phyloP scores from a whole-genome alignment of 2,888 invertebrate genomes.

The Andricus curvator region DNA sequence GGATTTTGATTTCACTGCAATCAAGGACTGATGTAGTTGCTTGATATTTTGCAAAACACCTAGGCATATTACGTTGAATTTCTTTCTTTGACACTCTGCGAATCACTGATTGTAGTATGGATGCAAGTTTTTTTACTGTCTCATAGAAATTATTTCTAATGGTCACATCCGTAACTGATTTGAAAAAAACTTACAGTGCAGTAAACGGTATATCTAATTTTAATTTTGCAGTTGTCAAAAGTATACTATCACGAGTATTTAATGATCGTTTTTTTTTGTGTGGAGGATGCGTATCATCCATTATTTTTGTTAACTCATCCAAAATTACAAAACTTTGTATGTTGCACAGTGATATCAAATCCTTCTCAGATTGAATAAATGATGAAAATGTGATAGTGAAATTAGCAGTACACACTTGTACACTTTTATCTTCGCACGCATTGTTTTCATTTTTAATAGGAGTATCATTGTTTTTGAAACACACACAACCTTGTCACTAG shows the following conservation, averaged over 20 bases:
- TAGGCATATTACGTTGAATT: conserved; percentile 25
- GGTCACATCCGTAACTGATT: background rate
- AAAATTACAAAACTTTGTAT: too few relatives aligned
- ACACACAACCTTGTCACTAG: too few relatives aligned
- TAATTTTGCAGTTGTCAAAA: conserved; percentile 19
- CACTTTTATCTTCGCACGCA: too few relatives aligned
- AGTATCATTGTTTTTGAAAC: too few relatives aligned
- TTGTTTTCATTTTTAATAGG: too few relatives aligned
- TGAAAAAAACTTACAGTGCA: conserved; percentile 1
- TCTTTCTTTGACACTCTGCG: conserved; percentile 30
- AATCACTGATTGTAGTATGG: conserved; percentile 35
- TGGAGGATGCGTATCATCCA: too few relatives aligned
- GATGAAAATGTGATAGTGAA: too few relatives aligned
- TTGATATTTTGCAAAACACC: conserved; percentile 34
- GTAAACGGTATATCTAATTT: conserved; percentile 8
- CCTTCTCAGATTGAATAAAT: too few relatives aligned
- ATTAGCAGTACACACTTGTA: too few relatives aligned
- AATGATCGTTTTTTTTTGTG: background rate
- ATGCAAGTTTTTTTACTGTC: conserved; percentile 12
- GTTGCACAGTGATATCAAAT: too few relatives aligned
- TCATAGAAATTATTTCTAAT: conserved; percentile 32
- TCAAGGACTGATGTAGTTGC: conserved; percentile 35
- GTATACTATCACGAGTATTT: conserved; percentile 1
- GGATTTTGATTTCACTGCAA: conserved; percentile 38
- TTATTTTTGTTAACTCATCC: too few relatives aligned